A percentile compares a stretch with the other conserved stretches of the same genome.
Evolutionary conservation across 2,797 vertebrate genomes (phyloP).

Genomic region (Neosilurus mollespiculum): DNA sequence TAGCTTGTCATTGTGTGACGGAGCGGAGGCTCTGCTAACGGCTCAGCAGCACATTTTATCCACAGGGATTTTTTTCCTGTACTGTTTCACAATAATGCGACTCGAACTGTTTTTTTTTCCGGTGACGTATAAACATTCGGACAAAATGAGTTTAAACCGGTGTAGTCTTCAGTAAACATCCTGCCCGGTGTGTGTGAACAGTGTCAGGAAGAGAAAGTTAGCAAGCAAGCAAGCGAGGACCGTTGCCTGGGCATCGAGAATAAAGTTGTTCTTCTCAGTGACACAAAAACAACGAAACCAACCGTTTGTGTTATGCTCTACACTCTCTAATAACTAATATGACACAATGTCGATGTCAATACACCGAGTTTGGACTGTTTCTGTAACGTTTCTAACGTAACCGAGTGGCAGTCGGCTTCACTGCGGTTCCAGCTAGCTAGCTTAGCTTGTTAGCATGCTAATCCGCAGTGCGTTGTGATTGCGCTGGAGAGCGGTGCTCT

Average conservation of each 20-base stretch:
- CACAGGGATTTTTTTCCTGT: background rate
- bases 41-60: background rate
- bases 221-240: background rate
- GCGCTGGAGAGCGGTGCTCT: background rate
- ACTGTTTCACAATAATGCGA: background rate
- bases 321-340: background rate
- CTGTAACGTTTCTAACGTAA: background rate
- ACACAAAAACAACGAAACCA: background rate
- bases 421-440: background rate
- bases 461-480: constrained; percentile 53
- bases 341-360: background rate
- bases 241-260: background rate
- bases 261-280: background rate
- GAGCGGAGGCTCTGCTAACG: background rate
- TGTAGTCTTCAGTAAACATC: background rate
- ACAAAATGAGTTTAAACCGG: too few relatives aligned
- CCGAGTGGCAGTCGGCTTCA: background rate
- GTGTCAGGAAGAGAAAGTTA: background rate
- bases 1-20: constrained; percentile 66
- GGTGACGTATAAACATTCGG: background rate
- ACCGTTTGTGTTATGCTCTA: too few relatives aligned
- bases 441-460: constrained; percentile 10
- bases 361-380: background rate
- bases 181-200: background rate
- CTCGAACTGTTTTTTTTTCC: background rate